These are phyloP conservation scores for Melanotaenia pygmaea DNA, from an alignment of 2,797 vertebrate species.

Conservation along the genomic window DNA sequence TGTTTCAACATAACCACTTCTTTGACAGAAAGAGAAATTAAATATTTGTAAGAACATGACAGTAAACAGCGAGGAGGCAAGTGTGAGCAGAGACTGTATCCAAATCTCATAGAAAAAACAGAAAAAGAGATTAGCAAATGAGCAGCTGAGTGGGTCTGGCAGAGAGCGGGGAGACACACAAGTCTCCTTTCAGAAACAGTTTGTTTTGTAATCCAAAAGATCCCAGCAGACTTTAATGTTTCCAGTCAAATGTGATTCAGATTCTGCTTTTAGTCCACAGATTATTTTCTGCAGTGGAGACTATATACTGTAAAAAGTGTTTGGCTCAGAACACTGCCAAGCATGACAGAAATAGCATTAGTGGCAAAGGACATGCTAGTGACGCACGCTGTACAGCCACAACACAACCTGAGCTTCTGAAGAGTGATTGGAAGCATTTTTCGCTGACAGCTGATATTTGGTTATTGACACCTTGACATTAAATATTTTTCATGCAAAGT, in stretches of 20 bases:
- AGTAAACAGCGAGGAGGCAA: constrained; percentile 20
- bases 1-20: not conserved
- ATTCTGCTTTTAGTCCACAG: constrained; percentile 17
- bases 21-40: not conserved
- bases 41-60: not conserved
- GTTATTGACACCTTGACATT: constrained; percentile 24
- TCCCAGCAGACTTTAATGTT: constrained; percentile 39
- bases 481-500: constrained; percentile 43
- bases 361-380: constrained; percentile 37
- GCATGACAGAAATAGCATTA: constrained; percentile 51
- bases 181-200: constrained; percentile 38
- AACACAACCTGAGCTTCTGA: constrained; percentile 28
- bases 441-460: constrained; percentile 5
- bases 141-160: constrained; percentile 35
- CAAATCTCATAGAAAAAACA: constrained; percentile 27
- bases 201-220: constrained; percentile 31
- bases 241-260: constrained; percentile 36
- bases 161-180: constrained; percentile 11
- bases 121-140: constrained; percentile 36
- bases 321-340: constrained; percentile 43
- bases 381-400: constrained; percentile 38
- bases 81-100: constrained; percentile 4
- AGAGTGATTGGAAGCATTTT: constrained; percentile 21
- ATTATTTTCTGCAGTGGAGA: constrained; percentile 35
- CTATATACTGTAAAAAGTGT: constrained; percentile 21